Percentiles rank a stretch among this genome's conserved stretches.
Conservation (phyloP, 2,888 invertebrate species). For the Nemotelus pantherinus region DNA sequence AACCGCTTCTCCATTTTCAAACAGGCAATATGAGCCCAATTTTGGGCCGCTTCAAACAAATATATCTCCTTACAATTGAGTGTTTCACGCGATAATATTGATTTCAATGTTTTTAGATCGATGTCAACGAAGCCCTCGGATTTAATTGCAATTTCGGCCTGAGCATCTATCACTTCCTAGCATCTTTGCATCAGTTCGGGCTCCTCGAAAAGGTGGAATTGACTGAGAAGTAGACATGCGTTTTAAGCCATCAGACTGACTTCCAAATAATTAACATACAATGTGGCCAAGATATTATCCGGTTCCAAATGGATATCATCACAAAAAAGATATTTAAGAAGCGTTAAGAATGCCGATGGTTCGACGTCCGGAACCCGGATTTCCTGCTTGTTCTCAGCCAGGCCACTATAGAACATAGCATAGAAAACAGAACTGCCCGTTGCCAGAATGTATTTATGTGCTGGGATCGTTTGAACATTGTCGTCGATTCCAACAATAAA, state of each 20-base stretch:
- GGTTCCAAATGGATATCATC: slow-evolving; percentile 96
- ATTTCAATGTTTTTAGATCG: slow-evolving; percentile 91
- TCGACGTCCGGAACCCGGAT: slow-evolving; percentile 98
- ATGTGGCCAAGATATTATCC: slow-evolving; percentile 91
- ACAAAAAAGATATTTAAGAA: slow-evolving; percentile 94
- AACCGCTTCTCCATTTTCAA: slow-evolving; percentile 82
- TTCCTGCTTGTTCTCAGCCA: slow-evolving; percentile 90
- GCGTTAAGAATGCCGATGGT: slow-evolving; percentile 91
- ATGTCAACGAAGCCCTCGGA: slow-evolving; percentile 97
- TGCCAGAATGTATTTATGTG: slow-evolving; percentile 95
- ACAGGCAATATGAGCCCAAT: slow-evolving; percentile 95
- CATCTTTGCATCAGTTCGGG: slow-evolving; percentile 96
- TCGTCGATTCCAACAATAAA: slow-evolving; percentile 85
- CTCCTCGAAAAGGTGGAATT: slow-evolving; percentile 95
- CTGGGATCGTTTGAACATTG: slow-evolving; percentile 85
- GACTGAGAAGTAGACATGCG: slow-evolving; percentile 93
- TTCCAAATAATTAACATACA: slow-evolving; percentile 95
- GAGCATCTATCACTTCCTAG: slow-evolving; percentile 98
- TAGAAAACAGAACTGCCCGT: slow-evolving; percentile 97
- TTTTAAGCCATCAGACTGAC: slow-evolving; percentile 96
- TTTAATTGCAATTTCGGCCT: slow-evolving; percentile 95
- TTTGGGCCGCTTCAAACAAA: slow-evolving; percentile 88
- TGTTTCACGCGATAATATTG: slow-evolving; percentile 91
- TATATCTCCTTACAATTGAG: slow-evolving; percentile 94
- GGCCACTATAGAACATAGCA: slow-evolving; percentile 97